Evolutionary conservation across 2,797 vertebrate species (phyloP).

Genomic region (Falco naumanni): DNA sequence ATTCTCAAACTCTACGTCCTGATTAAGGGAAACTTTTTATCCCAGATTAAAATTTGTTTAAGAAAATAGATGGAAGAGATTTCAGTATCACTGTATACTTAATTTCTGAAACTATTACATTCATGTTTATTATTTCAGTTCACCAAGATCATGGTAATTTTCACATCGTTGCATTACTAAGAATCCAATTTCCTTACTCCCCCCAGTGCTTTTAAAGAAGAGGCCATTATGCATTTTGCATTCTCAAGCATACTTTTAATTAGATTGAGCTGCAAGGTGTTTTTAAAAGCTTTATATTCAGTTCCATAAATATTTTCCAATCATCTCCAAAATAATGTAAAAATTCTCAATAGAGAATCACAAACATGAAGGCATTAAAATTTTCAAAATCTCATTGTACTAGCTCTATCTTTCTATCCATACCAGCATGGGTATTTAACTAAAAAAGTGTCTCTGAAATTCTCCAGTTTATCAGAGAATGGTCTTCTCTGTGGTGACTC

Average conservation of each 20-base stretch:
- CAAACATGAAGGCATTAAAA: background rate
- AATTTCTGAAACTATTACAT: background rate
- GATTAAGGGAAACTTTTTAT: background rate
- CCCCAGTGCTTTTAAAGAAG: background rate
- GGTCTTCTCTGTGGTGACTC: background rate
- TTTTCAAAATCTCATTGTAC: background rate
- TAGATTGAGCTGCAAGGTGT: background rate
- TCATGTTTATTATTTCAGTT: background rate
- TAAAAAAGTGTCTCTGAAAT: background rate
- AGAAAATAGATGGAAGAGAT: background rate
- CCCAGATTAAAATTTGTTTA: background rate
- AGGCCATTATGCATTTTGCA: background rate
- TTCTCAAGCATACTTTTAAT: background rate
- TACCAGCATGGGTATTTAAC: background rate
- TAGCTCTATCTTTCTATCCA: background rate
- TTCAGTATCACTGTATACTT: background rate
- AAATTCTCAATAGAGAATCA: background rate
- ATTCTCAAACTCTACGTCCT: background rate
- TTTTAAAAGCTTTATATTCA: background rate
- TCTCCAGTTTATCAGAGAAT: background rate
- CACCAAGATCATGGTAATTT: background rate
- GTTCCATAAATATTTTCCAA: constrained; percentile 5
- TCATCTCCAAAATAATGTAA: background rate
- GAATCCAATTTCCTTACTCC: background rate
- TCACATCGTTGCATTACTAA: background rate